phyloP scores from a whole-genome alignment of 1,140 invertebrate genomes.

The Drosophila bocqueti region DNA sequence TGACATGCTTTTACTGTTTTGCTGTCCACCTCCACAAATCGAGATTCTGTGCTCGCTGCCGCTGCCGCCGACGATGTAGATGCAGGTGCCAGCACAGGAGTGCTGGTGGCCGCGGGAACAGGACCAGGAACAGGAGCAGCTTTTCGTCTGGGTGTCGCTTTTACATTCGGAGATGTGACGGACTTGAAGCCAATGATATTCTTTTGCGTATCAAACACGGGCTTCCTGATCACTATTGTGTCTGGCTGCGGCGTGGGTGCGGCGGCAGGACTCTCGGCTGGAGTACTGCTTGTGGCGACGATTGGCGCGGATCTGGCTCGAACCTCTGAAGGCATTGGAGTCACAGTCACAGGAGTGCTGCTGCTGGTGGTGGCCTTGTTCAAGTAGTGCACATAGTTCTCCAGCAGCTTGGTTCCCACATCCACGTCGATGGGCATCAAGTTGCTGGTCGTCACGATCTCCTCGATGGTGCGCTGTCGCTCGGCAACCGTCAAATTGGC shows the following conservation, averaged over 20 bases:
- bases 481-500: slow-evolving; percentile 38
- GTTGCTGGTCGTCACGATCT: slow-evolving; percentile 53
- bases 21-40: not conserved
- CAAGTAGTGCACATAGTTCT: slow-evolving; percentile 57
- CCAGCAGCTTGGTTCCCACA: slow-evolving; percentile 67
- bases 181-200: slow-evolving; percentile 67
- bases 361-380: slow-evolving; percentile 28
- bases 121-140: not conserved
- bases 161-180: not conserved
- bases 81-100: not conserved
- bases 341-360: not conserved
- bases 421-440: slow-evolving; percentile 57
- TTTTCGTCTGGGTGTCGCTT: not conserved
- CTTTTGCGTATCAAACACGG: slow-evolving; percentile 47
- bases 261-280: not conserved
- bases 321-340: not conserved
- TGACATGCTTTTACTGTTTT: not conserved
- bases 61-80: slow-evolving; percentile 13
- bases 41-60: not conserved
- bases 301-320: not conserved
- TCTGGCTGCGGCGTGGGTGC: not conserved
- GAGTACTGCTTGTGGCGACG: not conserved
- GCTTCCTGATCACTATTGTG: not conserved
- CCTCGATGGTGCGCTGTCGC: slow-evolving; percentile 59
- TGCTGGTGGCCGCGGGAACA: not conserved